Conservation (phyloP, 2,113 vertebrate genomes). For the Cariama cristata region DNA sequence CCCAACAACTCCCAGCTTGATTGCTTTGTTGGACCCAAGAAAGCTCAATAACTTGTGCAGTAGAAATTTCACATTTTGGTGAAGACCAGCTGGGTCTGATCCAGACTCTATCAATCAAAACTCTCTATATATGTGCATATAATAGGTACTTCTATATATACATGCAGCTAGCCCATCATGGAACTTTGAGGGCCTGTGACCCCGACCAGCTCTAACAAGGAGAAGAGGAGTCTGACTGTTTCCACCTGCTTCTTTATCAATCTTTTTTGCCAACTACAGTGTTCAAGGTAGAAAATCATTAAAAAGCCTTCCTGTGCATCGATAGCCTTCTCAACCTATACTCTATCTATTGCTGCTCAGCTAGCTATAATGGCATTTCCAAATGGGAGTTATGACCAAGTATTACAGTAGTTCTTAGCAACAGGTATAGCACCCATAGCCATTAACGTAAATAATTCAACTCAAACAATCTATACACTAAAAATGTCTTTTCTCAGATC, state of each 20-base stretch:
- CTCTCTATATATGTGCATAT: neutral
- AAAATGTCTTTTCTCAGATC: neutral
- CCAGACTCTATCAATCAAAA: neutral
- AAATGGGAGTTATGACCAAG: neutral
- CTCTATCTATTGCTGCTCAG: neutral
- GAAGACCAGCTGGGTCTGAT: neutral
- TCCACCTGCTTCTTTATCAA: neutral
- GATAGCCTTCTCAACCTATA: neutral
- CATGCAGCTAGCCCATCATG: neutral
- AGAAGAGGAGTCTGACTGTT: neutral
- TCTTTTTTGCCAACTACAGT: neutral
- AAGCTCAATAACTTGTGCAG: neutral
- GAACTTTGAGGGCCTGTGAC: neutral
- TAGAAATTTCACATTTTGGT: neutral
- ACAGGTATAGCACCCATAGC: neutral
- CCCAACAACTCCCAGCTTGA: neutral
- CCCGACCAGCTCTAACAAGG: neutral
- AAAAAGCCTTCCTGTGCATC: constrained; percentile 3
- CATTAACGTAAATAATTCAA: constrained; percentile 55
- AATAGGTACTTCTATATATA: neutral
- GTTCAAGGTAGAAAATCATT: neutral
- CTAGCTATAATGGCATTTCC: neutral
- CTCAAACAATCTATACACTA: neutral
- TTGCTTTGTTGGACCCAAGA: neutral
- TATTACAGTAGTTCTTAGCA: constrained; percentile 6